phyloP scores from a whole-genome alignment of 2,113 vertebrate genomes.

The Campylomormyrus numenius region DNA sequence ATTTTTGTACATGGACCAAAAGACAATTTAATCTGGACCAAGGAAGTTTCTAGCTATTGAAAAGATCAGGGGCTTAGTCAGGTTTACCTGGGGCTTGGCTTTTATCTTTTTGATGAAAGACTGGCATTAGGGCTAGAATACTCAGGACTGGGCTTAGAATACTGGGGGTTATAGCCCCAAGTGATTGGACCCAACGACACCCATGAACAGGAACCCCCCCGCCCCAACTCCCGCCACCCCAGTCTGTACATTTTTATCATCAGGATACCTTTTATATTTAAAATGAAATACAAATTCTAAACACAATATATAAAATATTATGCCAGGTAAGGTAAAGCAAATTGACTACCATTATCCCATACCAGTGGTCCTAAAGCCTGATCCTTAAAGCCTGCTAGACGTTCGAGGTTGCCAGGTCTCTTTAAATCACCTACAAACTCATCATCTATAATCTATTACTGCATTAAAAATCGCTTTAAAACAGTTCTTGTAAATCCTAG shows the following conservation, averaged over 20 bases:
- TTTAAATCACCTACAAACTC: neutral
- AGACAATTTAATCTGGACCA: neutral
- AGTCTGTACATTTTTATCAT: neutral
- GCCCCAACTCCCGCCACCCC: neutral
- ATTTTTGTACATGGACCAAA: neutral
- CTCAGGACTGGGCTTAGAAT: no score
- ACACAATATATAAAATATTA: neutral
- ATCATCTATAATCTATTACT: neutral
- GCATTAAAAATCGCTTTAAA: neutral
- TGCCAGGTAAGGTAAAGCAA: neutral
- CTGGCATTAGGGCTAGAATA: no score
- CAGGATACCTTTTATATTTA: neutral
- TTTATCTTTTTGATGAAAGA: no score
- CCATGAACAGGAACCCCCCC: neutral
- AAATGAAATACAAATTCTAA: neutral
- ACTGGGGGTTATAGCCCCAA: no score
- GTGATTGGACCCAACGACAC: no score
- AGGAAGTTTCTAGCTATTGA: no score
- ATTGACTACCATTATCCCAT: neutral
- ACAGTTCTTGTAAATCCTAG: neutral
- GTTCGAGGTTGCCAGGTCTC: neutral
- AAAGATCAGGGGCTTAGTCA: no score
- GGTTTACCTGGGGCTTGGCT: no score
- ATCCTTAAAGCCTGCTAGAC: neutral
- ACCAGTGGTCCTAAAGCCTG: neutral